Evolutionary conservation across 2,888 invertebrate genomes (phyloP).

Genomic region (Parochlus steinenii): DNA sequence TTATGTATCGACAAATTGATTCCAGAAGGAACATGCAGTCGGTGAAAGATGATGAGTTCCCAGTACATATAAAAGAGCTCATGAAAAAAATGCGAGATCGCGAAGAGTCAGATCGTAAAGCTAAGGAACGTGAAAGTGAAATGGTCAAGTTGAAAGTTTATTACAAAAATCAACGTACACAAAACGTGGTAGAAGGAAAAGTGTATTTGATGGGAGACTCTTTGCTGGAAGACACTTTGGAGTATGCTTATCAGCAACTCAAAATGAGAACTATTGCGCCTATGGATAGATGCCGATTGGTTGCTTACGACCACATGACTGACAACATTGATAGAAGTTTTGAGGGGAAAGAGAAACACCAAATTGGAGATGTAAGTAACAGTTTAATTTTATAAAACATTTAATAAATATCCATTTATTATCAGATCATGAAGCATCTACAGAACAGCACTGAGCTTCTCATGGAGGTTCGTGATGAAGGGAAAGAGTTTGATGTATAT

Average conservation of each 20-base stretch:
- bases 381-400: constrained; percentile 27
- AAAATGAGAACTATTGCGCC: constrained; percentile 40
- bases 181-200: constrained; percentile 35
- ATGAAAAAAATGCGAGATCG: constrained; percentile 44
- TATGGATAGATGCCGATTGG: constrained; percentile 51
- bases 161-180: constrained; percentile 41
- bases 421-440: constrained; percentile 27
- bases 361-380: constrained; percentile 29
- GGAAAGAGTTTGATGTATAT: constrained; percentile 43
- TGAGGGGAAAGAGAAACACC: constrained; percentile 38
- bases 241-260: constrained; percentile 40
- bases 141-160: constrained; percentile 45
- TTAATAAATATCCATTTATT: no score
- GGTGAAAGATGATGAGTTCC: constrained; percentile 51
- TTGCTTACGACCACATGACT: constrained; percentile 45
- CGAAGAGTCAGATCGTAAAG: constrained; percentile 44
- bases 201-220: constrained; percentile 41
- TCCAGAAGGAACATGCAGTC: constrained; percentile 42
- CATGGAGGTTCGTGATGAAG: constrained; percentile 44
- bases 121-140: constrained; percentile 41
- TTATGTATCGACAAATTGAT: constrained; percentile 72
- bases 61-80: constrained; percentile 50
- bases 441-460: constrained; percentile 37
- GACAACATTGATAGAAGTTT: constrained; percentile 51
- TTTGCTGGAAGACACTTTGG: constrained; percentile 40